Conservation (phyloP, 2,797 vertebrate genomes). For the Sebastes nivosus region DNA sequence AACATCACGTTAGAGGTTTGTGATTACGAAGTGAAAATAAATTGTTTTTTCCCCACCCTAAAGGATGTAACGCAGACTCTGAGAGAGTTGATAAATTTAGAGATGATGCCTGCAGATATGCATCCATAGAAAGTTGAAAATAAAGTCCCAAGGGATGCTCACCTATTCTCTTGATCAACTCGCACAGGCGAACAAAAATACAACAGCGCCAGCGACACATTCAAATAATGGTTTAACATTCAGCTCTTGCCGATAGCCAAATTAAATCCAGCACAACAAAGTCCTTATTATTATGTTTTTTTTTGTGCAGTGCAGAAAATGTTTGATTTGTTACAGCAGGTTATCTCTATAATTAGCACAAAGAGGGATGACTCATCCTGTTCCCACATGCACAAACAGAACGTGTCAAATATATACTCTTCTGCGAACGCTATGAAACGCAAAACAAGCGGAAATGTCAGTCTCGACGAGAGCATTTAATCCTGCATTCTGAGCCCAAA, state of each 20-base stretch:
- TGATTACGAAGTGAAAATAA: background rate
- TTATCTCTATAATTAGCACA: slow-evolving; percentile 66
- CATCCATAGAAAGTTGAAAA: slow-evolving; percentile 11
- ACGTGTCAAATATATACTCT: slow-evolving; percentile 13
- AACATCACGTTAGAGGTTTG: slow-evolving; percentile 17
- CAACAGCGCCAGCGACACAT: slow-evolving; percentile 1
- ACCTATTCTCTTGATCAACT: background rate
- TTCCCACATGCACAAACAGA: slow-evolving; percentile 20
- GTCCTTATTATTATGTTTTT: slow-evolving; percentile 16
- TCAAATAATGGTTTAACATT: slow-evolving; percentile 19
- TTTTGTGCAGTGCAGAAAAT: slow-evolving; percentile 46
- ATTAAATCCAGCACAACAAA: slow-evolving; percentile 35
- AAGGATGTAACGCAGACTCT: background rate
- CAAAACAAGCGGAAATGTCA: slow-evolving; percentile 14
- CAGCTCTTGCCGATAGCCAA: slow-evolving; percentile 25
- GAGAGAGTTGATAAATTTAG: background rate
- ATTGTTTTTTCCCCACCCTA: background rate
- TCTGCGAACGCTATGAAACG: slow-evolving; percentile 4
- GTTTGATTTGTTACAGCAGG: slow-evolving; percentile 62
- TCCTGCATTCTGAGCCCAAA: slow-evolving; percentile 4
- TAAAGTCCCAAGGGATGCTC: background rate
- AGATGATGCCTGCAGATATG: slow-evolving; percentile 11
- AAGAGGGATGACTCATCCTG: slow-evolving; percentile 40
- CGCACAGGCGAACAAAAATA: background rate
- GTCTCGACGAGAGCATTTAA: slow-evolving; percentile 10